Conservation (phyloP, 2,113 vertebrate genomes). For the Corythornis cristatus region DNA sequence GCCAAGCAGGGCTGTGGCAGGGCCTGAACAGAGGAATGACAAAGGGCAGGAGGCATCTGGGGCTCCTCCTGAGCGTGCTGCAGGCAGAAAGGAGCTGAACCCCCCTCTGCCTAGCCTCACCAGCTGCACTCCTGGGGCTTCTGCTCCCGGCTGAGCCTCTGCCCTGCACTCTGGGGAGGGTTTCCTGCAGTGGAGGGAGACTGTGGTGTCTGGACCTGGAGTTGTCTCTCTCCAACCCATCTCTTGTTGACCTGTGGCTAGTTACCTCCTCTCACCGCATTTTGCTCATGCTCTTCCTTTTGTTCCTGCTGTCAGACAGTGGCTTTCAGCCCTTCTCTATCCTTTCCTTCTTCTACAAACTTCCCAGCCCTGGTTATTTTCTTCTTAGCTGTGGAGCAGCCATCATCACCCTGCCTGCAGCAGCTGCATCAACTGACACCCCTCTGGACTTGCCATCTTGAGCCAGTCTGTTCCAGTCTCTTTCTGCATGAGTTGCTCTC, state of each 20-base stretch:
- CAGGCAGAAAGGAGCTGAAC: not conserved
- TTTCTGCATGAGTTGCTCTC: slow-evolving; percentile 10
- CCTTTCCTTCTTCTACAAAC: not conserved
- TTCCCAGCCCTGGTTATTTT: not conserved
- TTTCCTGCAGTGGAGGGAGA: not conserved
- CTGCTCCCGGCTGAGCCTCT: not conserved
- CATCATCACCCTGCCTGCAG: not conserved
- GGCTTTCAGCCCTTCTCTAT: not conserved
- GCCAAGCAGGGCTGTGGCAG: not conserved
- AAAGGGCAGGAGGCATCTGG: not conserved
- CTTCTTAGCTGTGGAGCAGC: not conserved
- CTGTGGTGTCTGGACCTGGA: not conserved
- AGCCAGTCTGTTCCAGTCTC: slow-evolving; percentile 46
- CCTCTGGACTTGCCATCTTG: slow-evolving; percentile 24
- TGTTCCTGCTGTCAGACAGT: not conserved
- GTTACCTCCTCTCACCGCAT: not conserved
- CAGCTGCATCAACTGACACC: not conserved
- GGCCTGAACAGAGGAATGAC: not conserved
- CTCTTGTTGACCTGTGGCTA: not conserved
- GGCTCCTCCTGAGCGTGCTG: not conserved
- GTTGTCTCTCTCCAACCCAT: not conserved
- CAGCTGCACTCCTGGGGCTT: not conserved
- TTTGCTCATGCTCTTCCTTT: not conserved
- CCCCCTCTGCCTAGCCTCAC: not conserved
- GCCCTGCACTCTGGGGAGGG: not conserved